Base-by-base conservation (phyloP, 2,888 invertebrate genomes). In the Epinotia ramella region DNA sequence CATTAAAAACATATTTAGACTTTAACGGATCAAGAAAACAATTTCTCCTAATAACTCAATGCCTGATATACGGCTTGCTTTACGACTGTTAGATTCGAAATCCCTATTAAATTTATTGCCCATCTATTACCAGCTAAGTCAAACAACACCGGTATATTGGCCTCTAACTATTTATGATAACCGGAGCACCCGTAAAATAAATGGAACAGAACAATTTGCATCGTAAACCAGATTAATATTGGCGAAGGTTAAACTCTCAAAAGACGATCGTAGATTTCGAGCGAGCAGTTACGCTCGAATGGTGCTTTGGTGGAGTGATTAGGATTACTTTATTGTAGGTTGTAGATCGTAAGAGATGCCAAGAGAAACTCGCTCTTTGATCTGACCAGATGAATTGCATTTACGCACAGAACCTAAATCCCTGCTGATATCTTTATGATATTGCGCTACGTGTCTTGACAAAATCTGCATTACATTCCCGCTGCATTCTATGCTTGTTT, bases 341-440 rank as follows among this genome's bases (percentile, higher is more conserved):
- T 78, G 59, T 79, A 79, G 82, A 82, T 85, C 82, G 83, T 82
- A 82, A 81, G 79, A 80, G 82, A 80, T 87, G 86, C 87, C 87
- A 88, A 87, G 86, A 86, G 81, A 20, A 57, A 69, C 56, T 83
- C 81, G 80, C 81, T 81, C 93, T 93, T 92, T 92, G 91, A 92
- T 92, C 89, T 91, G 80, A 63, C 76, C 83, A 81, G 84, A 83
- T 85, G 86, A 87, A 86, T 87, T 83, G 84, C 84, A 16, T 85
- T 84, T 84, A 82, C 86, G 83, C 85, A 83, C 81, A 80, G 83
- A 83, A 83, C 78, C 80, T 80, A 86, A 89, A 91, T 89, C 88
- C 86, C 80, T 77, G 80, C 83, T 88, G 91, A 92, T 89, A 88
- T 88, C 88, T 91, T 90, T 88, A 88, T 86, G 81, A 80, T 79